A percentile compares a stretch with the other conserved stretches of the same genome.
phyloP scores from a whole-genome alignment of 2,113 vertebrate genomes.

The Pagrus major region DNA sequence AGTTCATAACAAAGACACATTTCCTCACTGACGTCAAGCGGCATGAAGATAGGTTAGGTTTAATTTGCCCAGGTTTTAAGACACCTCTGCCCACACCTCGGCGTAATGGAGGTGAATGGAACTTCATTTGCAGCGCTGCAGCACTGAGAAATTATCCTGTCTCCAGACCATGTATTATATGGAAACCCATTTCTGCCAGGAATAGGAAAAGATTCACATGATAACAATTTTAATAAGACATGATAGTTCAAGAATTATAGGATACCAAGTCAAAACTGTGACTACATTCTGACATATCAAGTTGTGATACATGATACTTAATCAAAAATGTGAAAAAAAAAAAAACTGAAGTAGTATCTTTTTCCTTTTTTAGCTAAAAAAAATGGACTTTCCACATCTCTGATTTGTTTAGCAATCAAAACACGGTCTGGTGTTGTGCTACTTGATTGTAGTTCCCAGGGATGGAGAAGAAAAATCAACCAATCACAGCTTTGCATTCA shows the following conservation, averaged over 20 bases:
- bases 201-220: not conserved
- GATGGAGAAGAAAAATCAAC: not conserved
- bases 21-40: not conserved
- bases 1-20: not conserved
- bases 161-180: not conserved
- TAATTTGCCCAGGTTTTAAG: not conserved
- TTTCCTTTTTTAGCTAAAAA: not conserved
- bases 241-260: not conserved
- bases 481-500: not conserved
- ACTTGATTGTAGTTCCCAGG: not conserved
- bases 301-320: too few species aligned
- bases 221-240: not conserved
- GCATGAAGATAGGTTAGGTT: not conserved
- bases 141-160: not conserved
- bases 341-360: too few species aligned
- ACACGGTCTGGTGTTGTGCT: not conserved
- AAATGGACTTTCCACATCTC: not conserved
- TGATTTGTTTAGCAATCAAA: not conserved
- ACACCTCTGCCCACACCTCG: not conserved
- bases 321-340: too few species aligned
- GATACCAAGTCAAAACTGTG: too few species aligned
- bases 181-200: conserved; percentile 30
- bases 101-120: not conserved
- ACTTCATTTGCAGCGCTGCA: not conserved
- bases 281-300: not conserved